Conservation (phyloP, 1,140 invertebrate species). For the Apis laboriosa region DNA sequence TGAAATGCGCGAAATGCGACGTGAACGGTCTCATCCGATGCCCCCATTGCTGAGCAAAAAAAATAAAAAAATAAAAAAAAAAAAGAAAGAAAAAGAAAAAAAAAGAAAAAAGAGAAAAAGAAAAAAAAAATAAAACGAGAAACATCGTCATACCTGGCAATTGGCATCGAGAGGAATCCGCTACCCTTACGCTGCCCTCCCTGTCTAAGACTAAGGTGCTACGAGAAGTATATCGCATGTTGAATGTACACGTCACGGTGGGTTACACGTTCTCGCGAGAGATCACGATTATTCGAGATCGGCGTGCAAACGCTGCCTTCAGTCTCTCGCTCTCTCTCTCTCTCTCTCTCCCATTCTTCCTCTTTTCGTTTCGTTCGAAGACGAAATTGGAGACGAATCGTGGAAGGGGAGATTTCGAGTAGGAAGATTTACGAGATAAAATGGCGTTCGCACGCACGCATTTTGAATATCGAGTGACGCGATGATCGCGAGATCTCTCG, state of each 20-base stretch:
- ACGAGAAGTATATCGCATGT: constrained; percentile 54
- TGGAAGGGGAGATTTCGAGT: not conserved
- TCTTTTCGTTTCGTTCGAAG: not conserved
- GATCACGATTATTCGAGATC: not conserved
- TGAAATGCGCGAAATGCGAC: constrained; percentile 98
- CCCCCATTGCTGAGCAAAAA: constrained; percentile 82
- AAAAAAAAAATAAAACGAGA: not conserved
- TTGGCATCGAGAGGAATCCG: constrained; percentile 2
- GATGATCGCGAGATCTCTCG: constrained; percentile 32
- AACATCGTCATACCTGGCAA: constrained; percentile 12
- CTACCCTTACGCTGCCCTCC: constrained; percentile 27
- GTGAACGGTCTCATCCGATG: constrained; percentile 95
- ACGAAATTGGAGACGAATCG: not conserved
- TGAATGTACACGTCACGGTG: constrained; percentile 14
- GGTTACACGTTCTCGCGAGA: not conserved
- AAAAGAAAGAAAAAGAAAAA: too few relatives aligned
- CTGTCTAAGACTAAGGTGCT: constrained; percentile 61
- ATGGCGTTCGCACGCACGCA: not conserved
- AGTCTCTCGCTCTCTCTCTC: not conserved
- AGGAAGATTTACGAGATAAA: constrained; percentile 2
- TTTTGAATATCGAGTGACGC: constrained; percentile 18
- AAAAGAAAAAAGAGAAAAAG: too few relatives aligned
- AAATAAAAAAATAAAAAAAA: not conserved
- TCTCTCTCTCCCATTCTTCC: too few relatives aligned
- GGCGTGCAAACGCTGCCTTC: not conserved